Percentiles rank a stretch among this genome's conserved stretches.
Conservation (phyloP, 2,888 invertebrate species). For the Argyresthia albistria region DNA sequence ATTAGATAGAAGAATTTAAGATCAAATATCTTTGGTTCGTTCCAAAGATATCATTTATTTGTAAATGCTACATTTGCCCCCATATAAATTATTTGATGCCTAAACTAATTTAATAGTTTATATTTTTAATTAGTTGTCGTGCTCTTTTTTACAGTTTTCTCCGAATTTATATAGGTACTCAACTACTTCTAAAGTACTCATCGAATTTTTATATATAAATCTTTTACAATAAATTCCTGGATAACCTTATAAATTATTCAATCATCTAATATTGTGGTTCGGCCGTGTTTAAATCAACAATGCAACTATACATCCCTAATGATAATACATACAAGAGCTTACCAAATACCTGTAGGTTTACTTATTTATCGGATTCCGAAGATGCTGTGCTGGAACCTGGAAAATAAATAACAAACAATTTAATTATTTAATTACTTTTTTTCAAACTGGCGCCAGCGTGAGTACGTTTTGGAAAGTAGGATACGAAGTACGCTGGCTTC, state of each 20-base stretch:
- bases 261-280: background rate
- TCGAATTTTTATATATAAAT: too few relatives aligned
- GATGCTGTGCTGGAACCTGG: conserved; percentile 74
- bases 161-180: too few relatives aligned
- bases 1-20: conserved; percentile 1
- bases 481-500: too few relatives aligned
- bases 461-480: too few relatives aligned
- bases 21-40: conserved; percentile 9
- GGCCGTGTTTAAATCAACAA: too few relatives aligned
- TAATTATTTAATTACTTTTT: background rate
- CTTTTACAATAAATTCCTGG: background rate
- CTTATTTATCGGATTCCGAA: conserved; percentile 70
- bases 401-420: conserved; percentile 13
- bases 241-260: background rate
- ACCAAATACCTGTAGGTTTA: background rate
- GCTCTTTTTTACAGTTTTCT: too few relatives aligned
- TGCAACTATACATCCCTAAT: too few relatives aligned
- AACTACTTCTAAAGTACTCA: too few relatives aligned
- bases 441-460: too few relatives aligned
- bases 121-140: too few relatives aligned
- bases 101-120: too few relatives aligned
- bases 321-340: background rate
- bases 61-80: conserved; percentile 3
- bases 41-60: conserved; percentile 11
- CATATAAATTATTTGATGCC: too few relatives aligned